A percentile compares a stretch with the other conserved stretches of the same genome.
Evolutionary conservation across 2,113 vertebrate species (phyloP).

Genomic region (Natator depressus): DNA sequence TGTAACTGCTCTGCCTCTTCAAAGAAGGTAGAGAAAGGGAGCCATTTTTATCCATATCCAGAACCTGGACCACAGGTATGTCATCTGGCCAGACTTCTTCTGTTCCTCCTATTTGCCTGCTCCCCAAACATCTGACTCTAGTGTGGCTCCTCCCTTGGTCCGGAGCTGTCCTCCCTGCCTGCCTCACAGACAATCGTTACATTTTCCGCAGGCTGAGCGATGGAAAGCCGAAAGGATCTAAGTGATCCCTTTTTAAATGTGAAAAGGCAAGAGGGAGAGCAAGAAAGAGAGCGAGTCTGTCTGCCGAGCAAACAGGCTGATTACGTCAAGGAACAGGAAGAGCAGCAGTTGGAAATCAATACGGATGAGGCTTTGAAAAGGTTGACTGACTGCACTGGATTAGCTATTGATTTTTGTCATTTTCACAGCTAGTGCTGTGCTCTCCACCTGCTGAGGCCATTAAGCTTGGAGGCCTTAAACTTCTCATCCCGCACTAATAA

Average conservation of each 20-base stretch:
- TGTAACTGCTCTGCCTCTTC: neutral
- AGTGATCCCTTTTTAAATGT: slow-evolving; percentile 65
- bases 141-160: slow-evolving; percentile 45
- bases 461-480: slow-evolving; percentile 67
- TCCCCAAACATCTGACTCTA: slow-evolving; percentile 5
- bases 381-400: slow-evolving; percentile 82
- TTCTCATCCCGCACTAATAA: slow-evolving; percentile 71
- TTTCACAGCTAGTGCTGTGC: slow-evolving; percentile 76
- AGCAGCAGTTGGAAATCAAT: slow-evolving; percentile 78
- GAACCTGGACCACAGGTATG: slow-evolving; percentile 25
- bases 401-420: slow-evolving; percentile 83
- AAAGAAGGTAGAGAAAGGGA: neutral
- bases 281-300: slow-evolving; percentile 27
- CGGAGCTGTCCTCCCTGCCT: slow-evolving; percentile 27
- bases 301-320: slow-evolving; percentile 74
- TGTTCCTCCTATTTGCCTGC: neutral
- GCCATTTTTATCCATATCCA: neutral
- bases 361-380: slow-evolving; percentile 80
- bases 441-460: slow-evolving; percentile 71
- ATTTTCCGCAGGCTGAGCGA: slow-evolving; percentile 29
- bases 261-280: slow-evolving; percentile 9
- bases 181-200: slow-evolving; percentile 49
- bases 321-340: slow-evolving; percentile 78
- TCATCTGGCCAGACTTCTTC: slow-evolving; percentile 27
- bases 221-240: slow-evolving; percentile 59